Base-by-base conservation (phyloP, 2,888 invertebrate species). In the Meteorus cinctellus region DNA sequence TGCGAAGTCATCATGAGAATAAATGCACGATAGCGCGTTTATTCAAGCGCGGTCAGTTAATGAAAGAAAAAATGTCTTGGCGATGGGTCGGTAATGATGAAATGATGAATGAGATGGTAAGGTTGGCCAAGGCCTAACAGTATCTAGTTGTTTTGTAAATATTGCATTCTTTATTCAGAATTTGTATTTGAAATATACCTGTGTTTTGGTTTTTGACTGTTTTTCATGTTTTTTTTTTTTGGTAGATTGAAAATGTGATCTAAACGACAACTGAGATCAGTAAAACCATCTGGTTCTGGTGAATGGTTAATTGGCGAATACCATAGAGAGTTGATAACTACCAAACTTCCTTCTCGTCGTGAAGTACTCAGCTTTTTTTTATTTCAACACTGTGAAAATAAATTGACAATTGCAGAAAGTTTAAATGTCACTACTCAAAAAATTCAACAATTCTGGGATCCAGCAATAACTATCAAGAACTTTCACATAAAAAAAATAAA, bases 261-360 rank as follows among this genome's bases (percentile, higher is more conserved):
- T 0, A 41, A 66, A 66, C 66, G 36, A 34, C 31, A 41, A 41
- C 27, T 41, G 27, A 66, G 66, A 66, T 66, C 66, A 66, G 19
- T 45, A 66, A 66, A 66, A 66, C 24, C 27, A 66, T 41, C 36
- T 41, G 24, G 24, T 12, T 24, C 66, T 66, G 66, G 45, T 66
- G 66, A 66, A 41, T 66, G 66, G 66, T 66, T 66, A 66, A 66
- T 66, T 41, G 66, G 66, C 41, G 41, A 41, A 36, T 66, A 66
- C 24, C 19, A 66, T 66, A 66, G 45, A 45, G 41, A 41, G 24
- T 66, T 65, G 36, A 36, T 8, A 66, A 66, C 6, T 66, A 66
- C 66, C 19, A 45, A 14, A 41, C 2, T 4, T 41, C 41, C 45
- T 41, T 66, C 66, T 41, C 36, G 41, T 36, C 45, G 6, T 4